phyloP scores from a whole-genome alignment of 2,888 invertebrate genomes.

The Cotesia congregata region DNA sequence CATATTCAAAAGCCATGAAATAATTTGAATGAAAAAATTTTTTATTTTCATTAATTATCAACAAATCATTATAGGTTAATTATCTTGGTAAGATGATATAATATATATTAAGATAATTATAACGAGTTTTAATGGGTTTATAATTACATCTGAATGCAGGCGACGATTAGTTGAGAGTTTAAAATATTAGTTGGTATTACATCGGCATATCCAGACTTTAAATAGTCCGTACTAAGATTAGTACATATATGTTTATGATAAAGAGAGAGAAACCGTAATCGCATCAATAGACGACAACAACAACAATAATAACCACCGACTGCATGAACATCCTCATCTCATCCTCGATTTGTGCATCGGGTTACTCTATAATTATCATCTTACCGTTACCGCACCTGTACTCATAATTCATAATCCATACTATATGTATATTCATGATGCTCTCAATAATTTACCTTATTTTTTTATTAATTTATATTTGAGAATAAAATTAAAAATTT shows the following conservation, averaged over 20 bases:
- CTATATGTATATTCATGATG: background rate
- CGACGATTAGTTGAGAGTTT: slow-evolving; percentile 61
- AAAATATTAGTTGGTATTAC: slow-evolving; percentile 45
- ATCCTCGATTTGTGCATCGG: slow-evolving; percentile 11
- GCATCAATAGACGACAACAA: background rate
- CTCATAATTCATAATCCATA: background rate
- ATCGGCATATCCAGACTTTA: background rate
- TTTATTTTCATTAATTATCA: no score
- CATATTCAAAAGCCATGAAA: no score
- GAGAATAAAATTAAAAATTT: no score
- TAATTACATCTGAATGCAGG: slow-evolving; percentile 63
- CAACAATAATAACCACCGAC: background rate
- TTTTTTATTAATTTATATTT: background rate
- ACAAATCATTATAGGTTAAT: background rate
- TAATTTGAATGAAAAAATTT: no score
- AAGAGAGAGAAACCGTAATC: background rate
- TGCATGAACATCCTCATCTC: slow-evolving; percentile 10
- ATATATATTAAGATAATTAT: slow-evolving; percentile 5
- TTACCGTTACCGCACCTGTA: slow-evolving; percentile 48
- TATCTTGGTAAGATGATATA: background rate
- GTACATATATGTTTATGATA: slow-evolving; percentile 12
- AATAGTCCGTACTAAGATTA: background rate
- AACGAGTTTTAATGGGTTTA: slow-evolving; percentile 63
- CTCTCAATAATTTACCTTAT: background rate
- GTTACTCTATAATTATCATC: slow-evolving; percentile 46